Percentiles rank a stretch among this genome's conserved stretches.
These are phyloP conservation scores for Synanceia verrucosa DNA, from an alignment of 2,797 vertebrate species.

Conservation along the genomic window DNA sequence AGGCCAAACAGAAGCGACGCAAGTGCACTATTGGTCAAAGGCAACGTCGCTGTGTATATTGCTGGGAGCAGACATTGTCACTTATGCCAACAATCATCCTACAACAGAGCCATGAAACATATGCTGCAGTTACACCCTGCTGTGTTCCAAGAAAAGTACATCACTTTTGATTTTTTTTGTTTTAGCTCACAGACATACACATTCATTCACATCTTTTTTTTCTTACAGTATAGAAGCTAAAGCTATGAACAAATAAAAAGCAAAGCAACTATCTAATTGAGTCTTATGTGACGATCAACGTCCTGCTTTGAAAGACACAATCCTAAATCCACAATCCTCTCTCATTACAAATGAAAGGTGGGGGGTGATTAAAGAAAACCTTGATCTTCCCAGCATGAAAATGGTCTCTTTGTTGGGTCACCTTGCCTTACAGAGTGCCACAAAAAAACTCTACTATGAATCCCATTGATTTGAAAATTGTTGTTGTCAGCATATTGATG, in stretches of 20 bases:
- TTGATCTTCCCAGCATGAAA: conserved; percentile 12
- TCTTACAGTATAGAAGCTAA: not conserved
- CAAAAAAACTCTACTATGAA: conserved; percentile 9
- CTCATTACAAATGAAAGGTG: not conserved
- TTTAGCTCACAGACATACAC: not conserved
- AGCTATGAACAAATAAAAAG: not conserved
- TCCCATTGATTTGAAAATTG: conserved; percentile 44
- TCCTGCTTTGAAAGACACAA: not conserved
- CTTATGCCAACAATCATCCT: conserved; percentile 20
- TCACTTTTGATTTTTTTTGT: not conserved
- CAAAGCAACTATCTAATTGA: not conserved
- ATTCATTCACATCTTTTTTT: not conserved
- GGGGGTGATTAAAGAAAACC: not conserved
- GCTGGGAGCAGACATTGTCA: conserved; percentile 31
- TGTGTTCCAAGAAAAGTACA: not conserved
- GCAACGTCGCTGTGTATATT: conserved; percentile 33
- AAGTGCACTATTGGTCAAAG: conserved; percentile 37
- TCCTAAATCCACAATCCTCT: conserved; percentile 15
- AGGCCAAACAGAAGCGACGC: conserved; percentile 41
- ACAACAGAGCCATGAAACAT: not conserved
- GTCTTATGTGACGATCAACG: not conserved
- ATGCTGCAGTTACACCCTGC: not conserved
- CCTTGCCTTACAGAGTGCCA: conserved; percentile 29
- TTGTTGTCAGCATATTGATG: conserved; percentile 1
- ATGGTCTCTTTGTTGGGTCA: conserved; percentile 14